phyloP scores from a whole-genome alignment of 2,888 invertebrate genomes.

The Drosophila nr. perissopoda region DNA sequence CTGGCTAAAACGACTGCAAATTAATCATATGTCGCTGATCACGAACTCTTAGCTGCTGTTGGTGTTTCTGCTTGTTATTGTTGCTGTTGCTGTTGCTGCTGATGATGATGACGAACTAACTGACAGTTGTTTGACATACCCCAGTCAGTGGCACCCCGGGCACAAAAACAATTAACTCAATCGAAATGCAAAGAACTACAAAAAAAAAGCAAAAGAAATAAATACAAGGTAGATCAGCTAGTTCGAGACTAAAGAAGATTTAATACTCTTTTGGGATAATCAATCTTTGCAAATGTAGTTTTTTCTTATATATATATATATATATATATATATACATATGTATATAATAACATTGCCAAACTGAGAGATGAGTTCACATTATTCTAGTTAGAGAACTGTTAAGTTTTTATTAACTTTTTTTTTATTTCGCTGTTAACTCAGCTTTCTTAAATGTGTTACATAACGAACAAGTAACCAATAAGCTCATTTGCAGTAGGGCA shows the following conservation, averaged over 20 bases:
- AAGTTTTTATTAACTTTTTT: accelerated
- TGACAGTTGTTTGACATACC: slow-evolving; percentile 81
- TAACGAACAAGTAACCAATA: too few species aligned
- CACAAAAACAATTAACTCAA: slow-evolving; percentile 75
- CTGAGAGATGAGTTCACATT: too few species aligned
- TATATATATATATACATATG: too few species aligned
- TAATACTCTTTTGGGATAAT: slow-evolving; percentile 10
- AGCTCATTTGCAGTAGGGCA: neutral
- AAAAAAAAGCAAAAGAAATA: neutral
- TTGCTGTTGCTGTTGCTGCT: slow-evolving; percentile 15
- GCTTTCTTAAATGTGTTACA: neutral
- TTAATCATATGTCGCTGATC: slow-evolving; percentile 72
- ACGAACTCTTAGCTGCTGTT: slow-evolving; percentile 51
- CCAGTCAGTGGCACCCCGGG: slow-evolving; percentile 74
- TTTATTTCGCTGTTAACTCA: neutral
- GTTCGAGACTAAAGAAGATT: neutral
- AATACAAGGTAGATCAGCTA: neutral
- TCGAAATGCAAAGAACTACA: slow-evolving; percentile 65
- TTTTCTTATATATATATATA: too few species aligned
- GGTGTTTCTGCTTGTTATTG: slow-evolving; percentile 18
- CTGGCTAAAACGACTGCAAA: slow-evolving; percentile 71
- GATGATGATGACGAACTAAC: slow-evolving; percentile 75
- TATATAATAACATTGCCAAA: too few species aligned
- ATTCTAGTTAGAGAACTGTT: neutral
- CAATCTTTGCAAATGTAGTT: neutral